phyloP scores from a whole-genome alignment of 2,888 invertebrate species.

The Drosophila colorata region DNA sequence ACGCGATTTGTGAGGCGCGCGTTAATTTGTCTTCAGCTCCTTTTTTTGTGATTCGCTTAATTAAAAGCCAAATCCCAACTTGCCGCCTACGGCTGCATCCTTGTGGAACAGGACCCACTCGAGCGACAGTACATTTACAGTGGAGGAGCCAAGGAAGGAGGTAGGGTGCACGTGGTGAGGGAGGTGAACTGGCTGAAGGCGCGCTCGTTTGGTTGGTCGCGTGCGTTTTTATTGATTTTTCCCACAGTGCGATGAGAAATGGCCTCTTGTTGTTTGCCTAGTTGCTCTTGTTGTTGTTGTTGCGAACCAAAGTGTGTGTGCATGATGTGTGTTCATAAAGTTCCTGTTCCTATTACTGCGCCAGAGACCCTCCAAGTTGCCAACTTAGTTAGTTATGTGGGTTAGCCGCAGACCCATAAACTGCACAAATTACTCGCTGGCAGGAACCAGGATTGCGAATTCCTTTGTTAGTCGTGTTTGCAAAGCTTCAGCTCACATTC shows the following conservation, averaged over 20 bases:
- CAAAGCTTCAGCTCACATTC: not conserved
- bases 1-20: constrained; percentile 33
- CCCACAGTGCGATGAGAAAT: constrained; percentile 47
- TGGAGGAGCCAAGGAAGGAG: not conserved
- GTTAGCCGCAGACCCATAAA: constrained; percentile 21
- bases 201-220: constrained; percentile 41
- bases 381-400: constrained; percentile 39
- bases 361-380: constrained; percentile 14
- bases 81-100: constrained; percentile 20
- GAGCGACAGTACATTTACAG: not conserved
- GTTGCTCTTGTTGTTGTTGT: constrained; percentile 20
- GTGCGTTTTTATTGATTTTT: constrained; percentile 77
- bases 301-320: constrained; percentile 23
- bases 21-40: constrained; percentile 40
- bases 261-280: constrained; percentile 12
- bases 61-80: constrained; percentile 46
- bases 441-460: constrained; percentile 9
- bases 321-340: constrained; percentile 50
- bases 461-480: constrained; percentile 9
- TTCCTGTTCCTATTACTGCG: constrained; percentile 29
- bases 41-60: constrained; percentile 39
- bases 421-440: constrained; percentile 14
- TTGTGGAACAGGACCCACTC: constrained; percentile 11
- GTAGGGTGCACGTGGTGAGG: not conserved
- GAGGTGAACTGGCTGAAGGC: not conserved